Base-by-base conservation (phyloP, 2,888 invertebrate genomes). In the Exocentrus adspersus region DNA sequence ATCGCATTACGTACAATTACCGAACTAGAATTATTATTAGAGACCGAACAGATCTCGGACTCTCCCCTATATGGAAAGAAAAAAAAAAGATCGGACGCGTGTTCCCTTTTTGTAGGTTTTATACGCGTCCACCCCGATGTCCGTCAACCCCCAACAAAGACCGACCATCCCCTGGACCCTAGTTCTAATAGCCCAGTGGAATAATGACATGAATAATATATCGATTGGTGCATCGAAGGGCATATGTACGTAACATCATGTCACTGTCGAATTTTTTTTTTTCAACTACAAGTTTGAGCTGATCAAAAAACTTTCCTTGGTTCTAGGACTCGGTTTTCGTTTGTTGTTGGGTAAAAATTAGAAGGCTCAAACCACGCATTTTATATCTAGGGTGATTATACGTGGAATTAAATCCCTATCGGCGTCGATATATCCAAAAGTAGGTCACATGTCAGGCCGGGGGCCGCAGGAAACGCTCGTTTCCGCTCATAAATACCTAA, bases 81-180 rank as follows among this genome's bases (percentile, higher is more conserved):
- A 59, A 64, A 69, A 69, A 68, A 67, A 10, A 30, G 45, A 4
- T 30, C 17, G 75, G 80, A 78, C 81, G 78, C 80, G 81, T 81
- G 81, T 75, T 79, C 79, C 80, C 81, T 81, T 82, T 82, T 81
- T 81, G 81, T 81, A 69, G 76, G 79, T 81, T 81, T 81, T 81
- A 79, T 56, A 24, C 61, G 66, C 51, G 78, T 79, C 79, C 79
- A 81, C 80, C 80, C 80, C 68, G 72, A 60, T 74, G 79, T 78
- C 79, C 80, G 68, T 70, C 68, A 68, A 70, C 77, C 77, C 78
- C 79, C 78, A 76, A 76, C 77, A 69, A 68, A 70, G 70, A 70
- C 41, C 46, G 65, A 61, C 59, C 66, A 60, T n/a, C n/a, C 62
- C 66, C 68, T 63, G 52, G 61, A 56, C 64, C 6, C 14, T 32